Percentiles rank a stretch among this genome's conserved stretches.
Conservation (phyloP, 2,888 invertebrate genomes). For the Aspidiotus rigidus region DNA sequence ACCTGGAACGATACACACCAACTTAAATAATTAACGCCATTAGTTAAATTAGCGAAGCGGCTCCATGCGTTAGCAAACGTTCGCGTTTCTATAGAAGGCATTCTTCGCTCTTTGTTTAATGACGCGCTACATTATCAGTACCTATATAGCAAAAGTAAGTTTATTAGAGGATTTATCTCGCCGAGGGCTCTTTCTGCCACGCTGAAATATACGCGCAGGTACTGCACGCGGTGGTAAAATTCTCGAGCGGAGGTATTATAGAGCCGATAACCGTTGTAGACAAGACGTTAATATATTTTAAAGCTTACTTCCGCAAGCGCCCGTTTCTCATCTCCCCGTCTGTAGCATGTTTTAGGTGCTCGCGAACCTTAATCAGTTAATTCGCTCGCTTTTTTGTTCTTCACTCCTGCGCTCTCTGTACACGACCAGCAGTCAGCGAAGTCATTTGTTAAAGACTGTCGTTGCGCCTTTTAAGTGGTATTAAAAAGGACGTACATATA, state of each 20-base stretch:
- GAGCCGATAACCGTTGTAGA: background rate
- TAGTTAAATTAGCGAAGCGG: constrained; percentile 19
- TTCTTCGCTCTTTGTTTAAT: constrained; percentile 27
- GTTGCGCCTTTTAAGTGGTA: background rate
- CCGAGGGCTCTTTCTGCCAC: background rate
- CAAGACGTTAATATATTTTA: constrained; percentile 1
- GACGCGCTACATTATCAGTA: constrained; percentile 24
- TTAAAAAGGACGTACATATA: background rate
- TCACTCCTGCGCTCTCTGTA: background rate
- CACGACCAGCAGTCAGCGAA: no score
- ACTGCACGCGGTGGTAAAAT: no score
- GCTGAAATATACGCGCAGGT: no score
- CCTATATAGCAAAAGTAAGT: constrained; percentile 12
- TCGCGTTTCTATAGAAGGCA: constrained; percentile 19
- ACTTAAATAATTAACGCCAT: constrained; percentile 24
- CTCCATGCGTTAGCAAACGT: constrained; percentile 14
- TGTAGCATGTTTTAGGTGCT: background rate
- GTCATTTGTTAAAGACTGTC: no score
- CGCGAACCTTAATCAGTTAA: background rate
- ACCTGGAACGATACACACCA: constrained; percentile 11
- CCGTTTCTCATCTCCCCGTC: no score
- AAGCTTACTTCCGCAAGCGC: background rate
- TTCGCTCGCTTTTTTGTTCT: background rate
- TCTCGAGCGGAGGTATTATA: background rate
- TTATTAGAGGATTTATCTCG: constrained; percentile 27